Percentiles rank a stretch among this genome's conserved stretches.
phyloP scores from a whole-genome alignment of 2,797 vertebrate species.

The Phyllotis vaccarum region DNA sequence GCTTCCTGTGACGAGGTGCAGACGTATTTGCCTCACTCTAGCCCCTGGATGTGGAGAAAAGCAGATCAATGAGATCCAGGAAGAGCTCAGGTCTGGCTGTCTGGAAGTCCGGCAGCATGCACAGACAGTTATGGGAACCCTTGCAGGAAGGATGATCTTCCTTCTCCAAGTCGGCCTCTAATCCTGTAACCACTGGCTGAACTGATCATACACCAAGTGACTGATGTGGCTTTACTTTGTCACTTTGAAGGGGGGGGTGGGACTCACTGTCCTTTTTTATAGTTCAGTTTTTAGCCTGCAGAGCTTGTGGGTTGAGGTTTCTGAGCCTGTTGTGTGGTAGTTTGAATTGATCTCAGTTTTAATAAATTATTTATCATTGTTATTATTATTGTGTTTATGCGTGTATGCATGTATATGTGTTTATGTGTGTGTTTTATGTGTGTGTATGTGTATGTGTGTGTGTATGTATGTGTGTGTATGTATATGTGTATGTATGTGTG shows the following conservation, averaged over 20 bases:
- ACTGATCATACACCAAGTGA: not conserved
- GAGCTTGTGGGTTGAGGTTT: slow-evolving; percentile 15
- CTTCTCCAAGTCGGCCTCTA: not conserved
- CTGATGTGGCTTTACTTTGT: slow-evolving; percentile 59
- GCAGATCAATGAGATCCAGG: slow-evolving; percentile 14
- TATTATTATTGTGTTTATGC: not conserved
- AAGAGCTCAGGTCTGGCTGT: not conserved
- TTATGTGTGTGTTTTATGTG: not conserved
- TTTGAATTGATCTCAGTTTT: not conserved
- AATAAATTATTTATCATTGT: not conserved
- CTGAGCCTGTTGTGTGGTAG: not conserved
- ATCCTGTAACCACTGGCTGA: not conserved
- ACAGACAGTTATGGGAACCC: slow-evolving; percentile 53
- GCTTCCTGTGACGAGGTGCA: slow-evolving; percentile 45
- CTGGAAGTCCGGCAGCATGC: not conserved
- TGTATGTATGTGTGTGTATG: no score
- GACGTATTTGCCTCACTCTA: not conserved
- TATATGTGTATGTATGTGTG: no score
- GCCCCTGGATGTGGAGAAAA: not conserved
- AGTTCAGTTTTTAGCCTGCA: slow-evolving; percentile 14
- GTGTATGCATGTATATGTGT: not conserved
- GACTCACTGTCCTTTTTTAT: not conserved
- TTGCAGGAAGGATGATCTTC: not conserved
- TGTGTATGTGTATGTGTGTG: no score
- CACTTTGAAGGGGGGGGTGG: not conserved